These are phyloP conservation scores for Chaetogeoica ovagalla DNA, from an alignment of 2,888 invertebrate genomes.

Conservation along the genomic window DNA sequence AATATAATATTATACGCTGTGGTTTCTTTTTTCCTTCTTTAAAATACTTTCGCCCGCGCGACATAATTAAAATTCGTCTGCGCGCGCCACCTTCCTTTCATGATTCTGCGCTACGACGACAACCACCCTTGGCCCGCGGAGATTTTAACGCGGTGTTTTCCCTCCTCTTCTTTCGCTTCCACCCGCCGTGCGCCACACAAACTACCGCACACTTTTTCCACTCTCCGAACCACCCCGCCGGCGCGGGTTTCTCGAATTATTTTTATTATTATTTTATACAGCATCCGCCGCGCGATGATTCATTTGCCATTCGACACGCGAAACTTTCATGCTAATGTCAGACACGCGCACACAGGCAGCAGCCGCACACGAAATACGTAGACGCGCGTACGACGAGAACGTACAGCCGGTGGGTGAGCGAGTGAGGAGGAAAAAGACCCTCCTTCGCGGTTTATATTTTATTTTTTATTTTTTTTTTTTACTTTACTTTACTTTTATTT, in stretches of 20 bases:
- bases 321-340: slow-evolving; percentile 44
- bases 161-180: background rate
- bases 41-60: slow-evolving; percentile 4
- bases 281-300: slow-evolving; percentile 15
- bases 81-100: background rate
- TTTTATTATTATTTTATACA: background rate
- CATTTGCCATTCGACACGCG: slow-evolving; percentile 34
- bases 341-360: background rate
- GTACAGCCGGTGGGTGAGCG: background rate
- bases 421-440: slow-evolving; percentile 17
- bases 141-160: slow-evolving; percentile 1
- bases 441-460: slow-evolving; percentile 48
- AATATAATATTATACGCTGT: no score
- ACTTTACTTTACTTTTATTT: background rate
- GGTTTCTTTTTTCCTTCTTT: background rate
- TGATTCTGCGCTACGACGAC: background rate
- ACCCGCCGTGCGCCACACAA: no score
- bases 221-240: no score
- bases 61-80: slow-evolving; percentile 39
- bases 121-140: slow-evolving; percentile 21
- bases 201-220: no score
- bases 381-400: background rate
- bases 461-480: background rate
- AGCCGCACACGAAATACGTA: background rate
- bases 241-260: slow-evolving; percentile 22